A percentile compares a stretch with the other conserved stretches of the same genome.
Conservation (phyloP, 2,888 invertebrate species). For the Rhingia rostrata region DNA sequence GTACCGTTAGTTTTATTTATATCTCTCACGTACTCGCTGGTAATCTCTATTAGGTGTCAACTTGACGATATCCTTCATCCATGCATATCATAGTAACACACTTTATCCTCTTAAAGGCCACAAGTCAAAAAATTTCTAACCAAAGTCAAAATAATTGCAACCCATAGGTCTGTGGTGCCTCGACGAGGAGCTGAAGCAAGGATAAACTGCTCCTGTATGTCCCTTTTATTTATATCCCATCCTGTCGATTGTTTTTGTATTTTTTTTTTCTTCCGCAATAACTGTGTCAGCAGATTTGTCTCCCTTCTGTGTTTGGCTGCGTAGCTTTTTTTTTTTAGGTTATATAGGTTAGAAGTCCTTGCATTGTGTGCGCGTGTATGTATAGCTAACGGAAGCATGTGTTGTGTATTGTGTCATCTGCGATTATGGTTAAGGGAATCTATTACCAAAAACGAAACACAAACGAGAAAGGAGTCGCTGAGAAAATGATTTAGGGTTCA, state of each 20-base stretch:
- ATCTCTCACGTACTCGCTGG: conserved; percentile 30
- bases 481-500: conserved; percentile 70
- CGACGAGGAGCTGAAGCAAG: neutral
- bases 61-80: conserved; percentile 38
- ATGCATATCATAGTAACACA: neutral
- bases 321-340: neutral
- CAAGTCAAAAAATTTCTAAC: conserved; percentile 12
- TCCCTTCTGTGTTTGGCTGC: conserved; percentile 29
- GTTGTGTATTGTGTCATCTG: conserved; percentile 55
- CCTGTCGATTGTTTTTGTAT: conserved; percentile 49
- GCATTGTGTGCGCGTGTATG: conserved; percentile 29
- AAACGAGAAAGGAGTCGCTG: conserved; percentile 65
- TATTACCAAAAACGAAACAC: conserved; percentile 48
- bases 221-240: conserved; percentile 48
- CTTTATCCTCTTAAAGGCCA: conserved; percentile 10
- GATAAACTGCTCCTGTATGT: conserved; percentile 42
- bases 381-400: conserved; percentile 31
- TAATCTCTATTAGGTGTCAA: conserved; percentile 57
- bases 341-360: conserved; percentile 8
- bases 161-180: conserved; percentile 10
- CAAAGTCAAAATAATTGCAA: conserved; percentile 31
- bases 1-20: conserved; percentile 37
- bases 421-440: conserved; percentile 62
- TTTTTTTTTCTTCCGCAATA: conserved; percentile 39
- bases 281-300: conserved; percentile 67